Base-by-base conservation (phyloP, 2,797 vertebrate species). In the Siniperca obscura region DNA sequence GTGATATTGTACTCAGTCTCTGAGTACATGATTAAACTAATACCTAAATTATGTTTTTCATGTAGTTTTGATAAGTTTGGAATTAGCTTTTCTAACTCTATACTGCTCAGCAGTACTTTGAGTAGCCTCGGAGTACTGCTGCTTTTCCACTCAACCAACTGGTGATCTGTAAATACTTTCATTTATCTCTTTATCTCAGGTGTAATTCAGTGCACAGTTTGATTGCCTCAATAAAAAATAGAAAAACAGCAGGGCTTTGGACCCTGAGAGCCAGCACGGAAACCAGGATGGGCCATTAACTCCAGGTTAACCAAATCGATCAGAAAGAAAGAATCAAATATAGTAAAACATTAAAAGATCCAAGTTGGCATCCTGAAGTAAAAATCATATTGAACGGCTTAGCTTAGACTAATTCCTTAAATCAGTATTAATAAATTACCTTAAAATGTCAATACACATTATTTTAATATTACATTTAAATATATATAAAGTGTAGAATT, bases 401-500 rank as follows among this genome's bases (percentile, higher is more conserved):
- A 48, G 30, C 6, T 17, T 19, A n/a, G 3, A 13, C 7, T 14
- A 25, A 60, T 69, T 76, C 11, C 12, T 25, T 21, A 25, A 34
- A 70, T 34, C 14, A 50, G 10, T 64, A 40, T 42, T 16, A 66
- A 74, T 27, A 36, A 3, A 55, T 57, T 9, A 1, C 38, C 61
- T 21, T 13, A 9, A 61, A 40, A 56, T 66, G 0, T 48, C 7
- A 57, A 67, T 17, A 2, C 21, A 10, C 17, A 68, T 34, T 25
- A n/a, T 69, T 53, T 50, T 2, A 73, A 36, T n/a, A 1, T 36
- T 13, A 12, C 12, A 22, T 53, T 30, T 67, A 61, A 70, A 57
- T 46, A n/a, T 5, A 70, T 38, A 7, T 36, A 40, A 44, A 61
- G 61, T 73, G 14, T 25, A 66, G 13, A 71, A 10, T 70, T 70